A percentile compares a stretch with the other conserved stretches of the same genome.
Conservation (phyloP, 2,113 vertebrate genomes). For the Ceuthmochares aereus region DNA sequence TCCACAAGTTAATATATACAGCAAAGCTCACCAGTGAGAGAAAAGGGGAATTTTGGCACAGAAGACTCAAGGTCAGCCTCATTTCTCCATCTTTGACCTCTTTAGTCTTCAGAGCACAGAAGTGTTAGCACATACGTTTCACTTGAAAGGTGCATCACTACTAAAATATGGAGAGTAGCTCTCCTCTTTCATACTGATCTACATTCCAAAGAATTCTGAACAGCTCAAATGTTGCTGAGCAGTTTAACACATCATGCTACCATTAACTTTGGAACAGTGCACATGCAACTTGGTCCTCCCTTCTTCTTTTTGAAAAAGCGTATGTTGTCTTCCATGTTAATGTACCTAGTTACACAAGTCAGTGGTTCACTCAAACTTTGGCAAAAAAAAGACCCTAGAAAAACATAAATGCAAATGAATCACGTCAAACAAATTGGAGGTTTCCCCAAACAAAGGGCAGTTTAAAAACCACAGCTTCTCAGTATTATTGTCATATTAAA, state of each 20-base stretch:
- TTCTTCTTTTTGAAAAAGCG: background rate
- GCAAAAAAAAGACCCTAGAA: background rate
- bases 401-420: background rate
- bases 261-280: background rate
- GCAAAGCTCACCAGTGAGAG: background rate
- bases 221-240: background rate
- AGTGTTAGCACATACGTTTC: background rate
- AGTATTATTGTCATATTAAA: background rate
- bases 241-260: background rate
- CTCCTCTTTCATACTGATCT: background rate
- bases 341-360: background rate
- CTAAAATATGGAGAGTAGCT: background rate
- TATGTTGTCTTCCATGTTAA: background rate
- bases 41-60: background rate
- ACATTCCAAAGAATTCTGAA: background rate
- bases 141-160: background rate
- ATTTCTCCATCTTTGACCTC: background rate
- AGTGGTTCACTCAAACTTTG: background rate
- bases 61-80: background rate
- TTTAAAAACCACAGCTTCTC: background rate
- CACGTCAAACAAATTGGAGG: background rate
- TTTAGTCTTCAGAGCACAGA: background rate
- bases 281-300: background rate
- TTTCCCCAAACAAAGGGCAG: background rate
- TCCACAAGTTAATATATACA: background rate